phyloP scores from a whole-genome alignment of 2,797 vertebrate genomes.

The Momotus momota region DNA sequence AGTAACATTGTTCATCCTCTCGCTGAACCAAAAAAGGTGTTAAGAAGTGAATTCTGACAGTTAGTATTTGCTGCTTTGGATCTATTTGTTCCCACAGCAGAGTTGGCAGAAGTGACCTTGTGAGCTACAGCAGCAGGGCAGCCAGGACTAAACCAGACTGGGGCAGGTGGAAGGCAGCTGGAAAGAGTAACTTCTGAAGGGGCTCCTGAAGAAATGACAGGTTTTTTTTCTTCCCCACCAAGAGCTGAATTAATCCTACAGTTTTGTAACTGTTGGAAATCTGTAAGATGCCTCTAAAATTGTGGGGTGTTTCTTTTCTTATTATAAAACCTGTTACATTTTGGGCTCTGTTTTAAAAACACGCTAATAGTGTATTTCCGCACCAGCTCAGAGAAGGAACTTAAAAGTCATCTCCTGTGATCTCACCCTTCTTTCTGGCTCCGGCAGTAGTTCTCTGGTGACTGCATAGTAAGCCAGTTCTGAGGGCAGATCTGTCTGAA shows the following conservation, averaged over 20 bases:
- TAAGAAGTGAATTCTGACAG: not conserved
- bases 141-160: not conserved
- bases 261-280: not conserved
- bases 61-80: not conserved
- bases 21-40: not conserved
- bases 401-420: not conserved
- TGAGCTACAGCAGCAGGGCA: not conserved
- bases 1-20: not conserved
- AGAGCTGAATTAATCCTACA: not conserved
- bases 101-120: not conserved
- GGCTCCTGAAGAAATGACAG: not conserved
- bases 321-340: not conserved
- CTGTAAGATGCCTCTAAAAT: not conserved
- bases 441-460: not conserved
- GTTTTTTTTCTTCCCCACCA: not conserved
- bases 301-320: not conserved
- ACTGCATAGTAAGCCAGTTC: not conserved
- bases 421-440: not conserved
- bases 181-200: not conserved
- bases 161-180: not conserved
- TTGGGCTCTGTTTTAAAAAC: not conserved
- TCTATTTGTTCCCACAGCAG: not conserved
- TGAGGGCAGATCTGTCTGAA: not conserved
- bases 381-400: not conserved
- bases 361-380: not conserved